These are phyloP conservation scores for Melangyna quadrimaculata DNA, from an alignment of 2,888 invertebrate species.

Conservation along the genomic window DNA sequence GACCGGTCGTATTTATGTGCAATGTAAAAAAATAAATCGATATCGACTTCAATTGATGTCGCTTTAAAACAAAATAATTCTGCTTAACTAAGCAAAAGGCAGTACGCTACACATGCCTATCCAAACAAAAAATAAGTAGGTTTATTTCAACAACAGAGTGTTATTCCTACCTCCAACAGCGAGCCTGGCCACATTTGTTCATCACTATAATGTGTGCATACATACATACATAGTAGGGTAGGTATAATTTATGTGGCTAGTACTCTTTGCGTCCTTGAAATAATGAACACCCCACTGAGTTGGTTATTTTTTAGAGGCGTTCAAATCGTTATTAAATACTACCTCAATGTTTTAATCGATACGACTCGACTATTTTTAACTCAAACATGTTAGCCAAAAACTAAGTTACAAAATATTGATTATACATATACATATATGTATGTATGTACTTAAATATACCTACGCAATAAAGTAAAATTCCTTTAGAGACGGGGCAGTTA, in stretches of 20 bases:
- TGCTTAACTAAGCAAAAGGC: constrained; percentile 55
- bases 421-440: background rate
- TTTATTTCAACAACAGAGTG: background rate
- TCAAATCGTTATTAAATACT: background rate
- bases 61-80: constrained; percentile 47
- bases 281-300: background rate
- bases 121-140: background rate
- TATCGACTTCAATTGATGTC: constrained; percentile 35
- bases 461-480: background rate
- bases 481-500: background rate
- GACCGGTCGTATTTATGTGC: background rate
- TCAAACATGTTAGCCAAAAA: background rate
- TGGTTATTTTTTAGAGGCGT: background rate
- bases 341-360: background rate
- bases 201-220: background rate
- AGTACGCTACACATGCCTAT: background rate
- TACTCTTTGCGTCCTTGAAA: background rate
- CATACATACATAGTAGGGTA: too few species aligned
- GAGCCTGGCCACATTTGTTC: background rate
- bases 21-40: constrained; percentile 18
- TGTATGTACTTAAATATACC: background rate
- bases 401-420: background rate
- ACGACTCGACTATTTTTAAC: background rate
- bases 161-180: background rate
- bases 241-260: background rate